Conservation (phyloP, 2,888 invertebrate species). For the Drosophila pegasa region DNA sequence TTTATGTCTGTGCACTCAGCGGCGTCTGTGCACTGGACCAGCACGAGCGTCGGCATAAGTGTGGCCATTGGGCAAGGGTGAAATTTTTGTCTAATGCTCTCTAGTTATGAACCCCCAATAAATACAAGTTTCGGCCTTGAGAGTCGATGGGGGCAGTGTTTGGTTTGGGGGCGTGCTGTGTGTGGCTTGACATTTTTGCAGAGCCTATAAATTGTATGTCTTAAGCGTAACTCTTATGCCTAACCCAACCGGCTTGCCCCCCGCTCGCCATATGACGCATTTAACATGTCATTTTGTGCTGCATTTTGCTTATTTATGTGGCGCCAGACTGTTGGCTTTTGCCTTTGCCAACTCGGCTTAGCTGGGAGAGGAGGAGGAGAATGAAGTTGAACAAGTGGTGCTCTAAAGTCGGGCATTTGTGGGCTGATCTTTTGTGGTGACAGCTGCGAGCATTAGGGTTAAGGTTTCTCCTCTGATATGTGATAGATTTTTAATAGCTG, state of each 20-base stretch:
- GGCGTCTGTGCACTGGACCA: slow-evolving; percentile 59
- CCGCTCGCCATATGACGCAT: slow-evolving; percentile 47
- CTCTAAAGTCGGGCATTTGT: slow-evolving; percentile 16
- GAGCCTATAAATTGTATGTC: slow-evolving; percentile 53
- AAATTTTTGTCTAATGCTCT: slow-evolving; percentile 8
- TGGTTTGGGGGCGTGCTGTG: background rate
- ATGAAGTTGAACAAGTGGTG: too few relatives aligned
- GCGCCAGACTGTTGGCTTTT: slow-evolving; percentile 67
- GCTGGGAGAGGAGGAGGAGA: too few relatives aligned
- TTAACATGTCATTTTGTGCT: slow-evolving; percentile 69
- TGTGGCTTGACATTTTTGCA: slow-evolving; percentile 17
- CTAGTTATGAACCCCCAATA: slow-evolving; percentile 9
- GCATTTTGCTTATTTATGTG: slow-evolving; percentile 77
- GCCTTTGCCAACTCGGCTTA: slow-evolving; percentile 13
- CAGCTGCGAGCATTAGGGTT: background rate
- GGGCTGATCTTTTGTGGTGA: slow-evolving; percentile 32
- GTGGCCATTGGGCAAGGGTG: slow-evolving; percentile 15
- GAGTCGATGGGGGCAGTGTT: background rate
- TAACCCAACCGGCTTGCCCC: slow-evolving; percentile 10
- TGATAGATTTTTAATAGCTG: background rate
- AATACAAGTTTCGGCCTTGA: slow-evolving; percentile 18
- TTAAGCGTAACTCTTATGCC: slow-evolving; percentile 36
- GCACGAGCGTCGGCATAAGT: slow-evolving; percentile 30
- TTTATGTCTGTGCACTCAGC: slow-evolving; percentile 18
- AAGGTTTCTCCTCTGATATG: background rate